Conservation (phyloP, 2,113 vertebrate species). For the Hemichromis elongatus region DNA sequence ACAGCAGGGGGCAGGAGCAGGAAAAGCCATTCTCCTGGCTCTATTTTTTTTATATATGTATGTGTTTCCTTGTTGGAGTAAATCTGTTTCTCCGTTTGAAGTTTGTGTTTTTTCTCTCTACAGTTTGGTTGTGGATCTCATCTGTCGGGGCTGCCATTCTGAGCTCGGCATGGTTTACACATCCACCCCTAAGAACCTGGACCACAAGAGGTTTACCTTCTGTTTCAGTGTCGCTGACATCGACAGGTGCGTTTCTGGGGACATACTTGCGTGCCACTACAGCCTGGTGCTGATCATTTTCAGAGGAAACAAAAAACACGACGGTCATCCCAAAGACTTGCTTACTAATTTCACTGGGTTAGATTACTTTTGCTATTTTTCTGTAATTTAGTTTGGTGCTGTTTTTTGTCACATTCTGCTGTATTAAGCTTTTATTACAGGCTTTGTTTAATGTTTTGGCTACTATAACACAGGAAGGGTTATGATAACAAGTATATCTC, state of each 20-base stretch:
- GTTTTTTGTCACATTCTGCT: too few species aligned
- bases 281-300: not conserved
- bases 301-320: too few species aligned
- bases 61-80: not conserved
- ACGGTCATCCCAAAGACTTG: too few species aligned
- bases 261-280: not conserved
- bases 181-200: constrained; percentile 70
- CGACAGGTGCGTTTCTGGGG: constrained; percentile 59
- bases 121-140: constrained; percentile 64
- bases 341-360: too few species aligned
- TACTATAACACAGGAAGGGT: too few species aligned
- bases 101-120: not conserved
- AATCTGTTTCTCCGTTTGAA: not conserved
- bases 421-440: too few species aligned
- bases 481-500: too few species aligned
- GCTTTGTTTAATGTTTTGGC: too few species aligned
- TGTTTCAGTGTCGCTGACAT: constrained; percentile 64
- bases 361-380: too few species aligned
- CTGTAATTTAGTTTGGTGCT: too few species aligned
- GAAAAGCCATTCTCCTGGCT: not conserved
- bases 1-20: not conserved
- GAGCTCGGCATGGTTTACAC: constrained; percentile 66
- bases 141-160: constrained; percentile 60
- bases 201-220: constrained; percentile 70
- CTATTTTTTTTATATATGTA: not conserved